These are phyloP conservation scores for Acrobasis repandana DNA, from an alignment of 2,888 invertebrate species.

Conservation along the genomic window DNA sequence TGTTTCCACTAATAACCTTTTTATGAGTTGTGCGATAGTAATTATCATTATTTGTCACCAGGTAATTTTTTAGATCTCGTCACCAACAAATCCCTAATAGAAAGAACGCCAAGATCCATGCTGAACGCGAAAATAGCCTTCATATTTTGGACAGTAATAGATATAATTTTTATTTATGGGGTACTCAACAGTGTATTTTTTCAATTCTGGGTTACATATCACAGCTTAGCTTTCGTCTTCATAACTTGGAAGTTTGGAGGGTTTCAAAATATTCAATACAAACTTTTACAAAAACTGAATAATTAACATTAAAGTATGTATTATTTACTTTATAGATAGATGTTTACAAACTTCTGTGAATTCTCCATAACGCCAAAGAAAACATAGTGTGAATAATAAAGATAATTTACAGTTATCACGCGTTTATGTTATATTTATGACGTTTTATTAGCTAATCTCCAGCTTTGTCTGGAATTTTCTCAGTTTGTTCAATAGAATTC, in stretches of 20 bases:
- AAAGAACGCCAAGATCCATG: slow-evolving; percentile 54
- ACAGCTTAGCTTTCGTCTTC: slow-evolving; percentile 78
- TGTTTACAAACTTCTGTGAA: slow-evolving; percentile 43
- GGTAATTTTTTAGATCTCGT: slow-evolving; percentile 61
- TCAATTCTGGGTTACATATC: slow-evolving; percentile 80
- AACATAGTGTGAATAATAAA: slow-evolving; percentile 32
- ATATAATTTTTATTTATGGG: slow-evolving; percentile 70
- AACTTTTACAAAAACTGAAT: slow-evolving; percentile 57
- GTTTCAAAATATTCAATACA: slow-evolving; percentile 83
- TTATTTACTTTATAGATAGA: slow-evolving; percentile 24
- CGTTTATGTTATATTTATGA: neutral
- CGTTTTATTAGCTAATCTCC: neutral
- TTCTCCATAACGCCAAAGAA: slow-evolving; percentile 54
- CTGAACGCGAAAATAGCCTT: slow-evolving; percentile 72
- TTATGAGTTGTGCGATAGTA: neutral
- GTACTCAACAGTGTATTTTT: slow-evolving; percentile 69
- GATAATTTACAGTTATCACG: slow-evolving; percentile 3
- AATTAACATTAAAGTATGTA: slow-evolving; percentile 29
- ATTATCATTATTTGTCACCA: slow-evolving; percentile 40
- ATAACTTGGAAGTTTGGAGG: slow-evolving; percentile 83
- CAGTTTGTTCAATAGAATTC: slow-evolving; percentile 63
- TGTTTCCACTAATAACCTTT: too few species aligned
- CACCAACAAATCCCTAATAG: slow-evolving; percentile 49
- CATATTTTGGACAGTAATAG: slow-evolving; percentile 85
- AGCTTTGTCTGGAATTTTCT: slow-evolving; percentile 4